Base-by-base conservation (phyloP, 2,888 invertebrate genomes). In the Andrena bicolor region DNA sequence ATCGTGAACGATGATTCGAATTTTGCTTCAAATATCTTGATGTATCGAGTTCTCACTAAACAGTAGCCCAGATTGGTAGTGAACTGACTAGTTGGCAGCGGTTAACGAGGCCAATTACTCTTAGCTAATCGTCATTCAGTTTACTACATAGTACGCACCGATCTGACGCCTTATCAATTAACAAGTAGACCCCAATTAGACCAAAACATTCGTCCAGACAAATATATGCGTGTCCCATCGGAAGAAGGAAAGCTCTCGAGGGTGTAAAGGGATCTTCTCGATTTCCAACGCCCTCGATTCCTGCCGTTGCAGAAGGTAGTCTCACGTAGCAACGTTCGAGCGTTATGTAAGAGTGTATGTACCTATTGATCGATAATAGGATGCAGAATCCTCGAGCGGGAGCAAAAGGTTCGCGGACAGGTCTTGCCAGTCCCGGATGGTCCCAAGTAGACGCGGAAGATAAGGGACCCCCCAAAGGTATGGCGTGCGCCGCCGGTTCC, bases 391-490 rank as follows among this genome's bases (percentile, higher is more conserved):
- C 51, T 68, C 70, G 23, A 56, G 81, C 76, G 77, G 76, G 86
- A 84, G 83, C 78, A 80, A 78, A 85, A 84, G 80, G 80, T 87
- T 65, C 77, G 82, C 71, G 82, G 83, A 88, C 86, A 88, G 86
- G 83, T 87, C 86, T 86, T 85, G 90, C 85, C 86, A 86, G 89
- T 91, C 89, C 90, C 89, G 90, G 90, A 90, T 87, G 89, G 88
- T 88, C 86, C 86, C 60, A 64, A 78, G 79, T 80, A 86, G 84
- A 85, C 90, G 88, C 87, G 86, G 88, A 88, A 93, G 93, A 93
- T 92, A 93, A 93, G 93, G 85, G 92, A 92, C 93, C 93, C 92
- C 93, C 93, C 92, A 92, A 92, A 92, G 91, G 90, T 90, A 91
- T 90, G 91, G 84, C 89, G 91, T 91, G 93, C 93, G 92, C 93